A percentile compares a stretch with the other conserved stretches of the same genome.
Conservation (phyloP, 2,888 invertebrate genomes). For the Terebella lapidaria region DNA sequence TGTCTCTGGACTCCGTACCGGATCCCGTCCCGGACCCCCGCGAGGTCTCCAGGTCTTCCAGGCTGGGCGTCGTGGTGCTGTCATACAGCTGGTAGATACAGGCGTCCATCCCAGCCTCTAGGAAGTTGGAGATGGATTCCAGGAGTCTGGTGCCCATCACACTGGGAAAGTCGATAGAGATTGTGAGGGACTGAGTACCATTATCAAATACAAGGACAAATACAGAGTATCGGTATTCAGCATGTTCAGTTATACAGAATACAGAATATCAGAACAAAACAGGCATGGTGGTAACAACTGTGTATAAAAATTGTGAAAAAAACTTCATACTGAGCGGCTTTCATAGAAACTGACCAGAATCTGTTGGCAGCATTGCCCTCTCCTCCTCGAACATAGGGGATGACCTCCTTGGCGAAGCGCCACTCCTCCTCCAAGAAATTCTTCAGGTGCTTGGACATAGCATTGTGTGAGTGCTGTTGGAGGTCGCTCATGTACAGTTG, state of each 20-base stretch:
- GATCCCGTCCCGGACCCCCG: too few relatives aligned
- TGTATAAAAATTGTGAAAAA: too few relatives aligned
- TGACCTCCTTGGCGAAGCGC: conserved; percentile 74
- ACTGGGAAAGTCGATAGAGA: too few relatives aligned
- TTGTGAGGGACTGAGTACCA: too few relatives aligned
- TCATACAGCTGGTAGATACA: conserved; percentile 48
- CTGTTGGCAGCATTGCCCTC: conserved; percentile 69
- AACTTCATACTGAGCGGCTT: too few relatives aligned
- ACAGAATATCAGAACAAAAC: too few relatives aligned
- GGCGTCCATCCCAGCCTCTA: conserved; percentile 54
- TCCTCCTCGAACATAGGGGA: conserved; percentile 72
- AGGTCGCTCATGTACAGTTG: conserved; percentile 67
- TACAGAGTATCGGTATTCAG: too few relatives aligned
- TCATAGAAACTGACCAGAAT: conserved; percentile 66
- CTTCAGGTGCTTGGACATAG: conserved; percentile 57
- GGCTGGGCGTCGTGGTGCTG: conserved; percentile 19
- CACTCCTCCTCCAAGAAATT: conserved; percentile 80
- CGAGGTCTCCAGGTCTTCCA: not conserved
- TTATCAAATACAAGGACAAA: too few relatives aligned
- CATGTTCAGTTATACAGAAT: too few relatives aligned
- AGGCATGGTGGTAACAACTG: too few relatives aligned
- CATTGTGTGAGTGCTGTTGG: conserved; percentile 42
- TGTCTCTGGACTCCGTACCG: not conserved
- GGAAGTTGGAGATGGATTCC: conserved; percentile 57
- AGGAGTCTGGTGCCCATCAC: conserved; percentile 58